phyloP scores from a whole-genome alignment of 2,888 invertebrate genomes.

The Spodoptera exigua region DNA sequence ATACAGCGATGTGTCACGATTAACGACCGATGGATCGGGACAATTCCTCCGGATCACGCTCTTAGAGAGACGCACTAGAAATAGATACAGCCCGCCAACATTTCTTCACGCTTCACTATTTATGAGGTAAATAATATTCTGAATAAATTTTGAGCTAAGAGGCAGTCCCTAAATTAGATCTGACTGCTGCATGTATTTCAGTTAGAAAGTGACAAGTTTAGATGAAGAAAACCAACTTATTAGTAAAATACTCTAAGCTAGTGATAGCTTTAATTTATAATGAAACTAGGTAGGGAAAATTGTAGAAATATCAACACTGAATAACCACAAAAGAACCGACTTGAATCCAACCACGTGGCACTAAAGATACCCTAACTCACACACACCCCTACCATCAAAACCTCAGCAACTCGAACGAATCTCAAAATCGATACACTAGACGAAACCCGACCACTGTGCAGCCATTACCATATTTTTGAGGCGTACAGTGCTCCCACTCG shows the following conservation, averaged over 20 bases:
- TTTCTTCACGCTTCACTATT: slow-evolving; percentile 43
- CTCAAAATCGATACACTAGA: slow-evolving; percentile 72
- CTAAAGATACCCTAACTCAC: slow-evolving; percentile 6
- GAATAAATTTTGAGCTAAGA: background rate
- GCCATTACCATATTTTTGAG: slow-evolving; percentile 83
- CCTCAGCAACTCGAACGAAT: slow-evolving; percentile 54
- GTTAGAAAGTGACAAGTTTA: background rate
- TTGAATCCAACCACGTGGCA: slow-evolving; percentile 8
- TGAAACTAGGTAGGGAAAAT: no score
- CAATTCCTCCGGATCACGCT: slow-evolving; percentile 46
- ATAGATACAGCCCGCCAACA: slow-evolving; percentile 42
- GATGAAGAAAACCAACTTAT: no score
- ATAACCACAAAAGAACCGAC: slow-evolving; percentile 2
- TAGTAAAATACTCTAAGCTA: background rate
- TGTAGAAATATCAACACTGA: background rate
- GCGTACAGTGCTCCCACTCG: slow-evolving; percentile 73
- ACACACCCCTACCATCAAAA: slow-evolving; percentile 27
- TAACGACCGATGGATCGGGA: slow-evolving; percentile 59
- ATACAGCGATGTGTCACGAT: slow-evolving; percentile 72
- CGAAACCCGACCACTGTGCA: slow-evolving; percentile 65
- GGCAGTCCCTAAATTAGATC: no score
- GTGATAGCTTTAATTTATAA: background rate
- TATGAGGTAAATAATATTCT: slow-evolving; percentile 23
- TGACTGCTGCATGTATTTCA: no score
- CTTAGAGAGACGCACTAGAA: slow-evolving; percentile 45